phyloP scores from a whole-genome alignment of 2,888 invertebrate species.

The Mantis religiosa region DNA sequence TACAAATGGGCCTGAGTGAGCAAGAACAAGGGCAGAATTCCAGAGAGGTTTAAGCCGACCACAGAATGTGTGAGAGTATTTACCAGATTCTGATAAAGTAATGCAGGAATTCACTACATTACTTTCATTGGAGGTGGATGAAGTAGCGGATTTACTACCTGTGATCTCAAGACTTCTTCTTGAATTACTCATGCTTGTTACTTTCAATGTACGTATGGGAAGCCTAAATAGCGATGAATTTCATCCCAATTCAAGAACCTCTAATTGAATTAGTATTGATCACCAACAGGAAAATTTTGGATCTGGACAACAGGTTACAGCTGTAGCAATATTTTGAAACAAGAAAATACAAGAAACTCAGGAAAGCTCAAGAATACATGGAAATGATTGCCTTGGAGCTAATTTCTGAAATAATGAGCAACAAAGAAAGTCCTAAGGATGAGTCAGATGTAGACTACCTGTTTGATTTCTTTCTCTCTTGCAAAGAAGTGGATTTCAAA shows the following conservation, averaged over 20 bases:
- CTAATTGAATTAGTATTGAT: conserved; percentile 66
- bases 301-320: conserved; percentile 64
- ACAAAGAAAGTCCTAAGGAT: neutral
- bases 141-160: too few species aligned
- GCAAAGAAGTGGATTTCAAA: conserved; percentile 65
- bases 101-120: too few species aligned
- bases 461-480: conserved; percentile 63
- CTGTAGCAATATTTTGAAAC: conserved; percentile 71
- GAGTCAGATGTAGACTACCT: conserved; percentile 46
- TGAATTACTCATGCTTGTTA: conserved; percentile 65
- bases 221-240: conserved; percentile 62
- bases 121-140: too few species aligned
- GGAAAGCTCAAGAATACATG: conserved; percentile 64
- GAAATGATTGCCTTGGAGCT: conserved; percentile 63
- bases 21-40: too few species aligned
- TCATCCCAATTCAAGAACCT: conserved; percentile 56
- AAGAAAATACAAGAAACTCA: conserved; percentile 64
- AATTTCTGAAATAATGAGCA: conserved; percentile 40
- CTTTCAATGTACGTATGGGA: conserved; percentile 65
- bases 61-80: too few species aligned
- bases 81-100: too few species aligned
- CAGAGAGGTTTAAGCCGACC: too few species aligned
- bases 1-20: too few species aligned
- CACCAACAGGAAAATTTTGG: conserved; percentile 66
- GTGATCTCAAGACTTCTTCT: too few species aligned